Conservation (phyloP, 2,888 invertebrate species). For the Trisateles emortualis region DNA sequence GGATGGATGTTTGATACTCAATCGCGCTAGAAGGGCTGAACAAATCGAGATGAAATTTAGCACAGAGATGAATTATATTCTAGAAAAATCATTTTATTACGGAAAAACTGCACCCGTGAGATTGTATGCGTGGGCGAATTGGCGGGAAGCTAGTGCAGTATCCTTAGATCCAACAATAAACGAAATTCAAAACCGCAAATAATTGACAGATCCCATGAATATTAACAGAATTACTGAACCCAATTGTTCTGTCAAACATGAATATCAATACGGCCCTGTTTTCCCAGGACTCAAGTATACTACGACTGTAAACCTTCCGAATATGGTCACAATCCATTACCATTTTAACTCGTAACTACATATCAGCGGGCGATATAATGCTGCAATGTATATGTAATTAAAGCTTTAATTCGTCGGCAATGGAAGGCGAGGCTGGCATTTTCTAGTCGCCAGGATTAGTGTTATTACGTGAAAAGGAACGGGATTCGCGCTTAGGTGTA, state of each 20-base stretch:
- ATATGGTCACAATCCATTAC: slow-evolving; percentile 78
- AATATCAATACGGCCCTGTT: slow-evolving; percentile 55
- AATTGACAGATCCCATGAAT: slow-evolving; percentile 69
- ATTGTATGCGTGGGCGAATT: no score
- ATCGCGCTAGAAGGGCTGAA: no score
- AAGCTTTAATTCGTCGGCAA: slow-evolving; percentile 49
- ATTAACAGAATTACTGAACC: slow-evolving; percentile 54
- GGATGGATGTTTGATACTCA: no score
- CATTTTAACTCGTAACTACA: slow-evolving; percentile 69
- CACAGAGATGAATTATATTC: no score
- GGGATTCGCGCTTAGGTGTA: slow-evolving; percentile 45
- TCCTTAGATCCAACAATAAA: slow-evolving; percentile 32
- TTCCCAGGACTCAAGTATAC: slow-evolving; percentile 59
- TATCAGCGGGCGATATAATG: slow-evolving; percentile 64
- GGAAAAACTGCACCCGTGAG: no score
- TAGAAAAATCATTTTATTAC: no score
- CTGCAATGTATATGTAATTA: slow-evolving; percentile 64
- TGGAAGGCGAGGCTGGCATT: slow-evolving; percentile 34
- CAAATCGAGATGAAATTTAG: no score
- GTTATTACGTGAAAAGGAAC: slow-evolving; percentile 48
- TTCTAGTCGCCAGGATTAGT: slow-evolving; percentile 46
- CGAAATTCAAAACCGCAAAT: slow-evolving; percentile 41
- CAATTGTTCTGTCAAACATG: slow-evolving; percentile 68
- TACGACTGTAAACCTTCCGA: slow-evolving; percentile 50
- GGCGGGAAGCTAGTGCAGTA: no score